Conservation (phyloP, 1,140 invertebrate species). For the Spodoptera frugiperda region DNA sequence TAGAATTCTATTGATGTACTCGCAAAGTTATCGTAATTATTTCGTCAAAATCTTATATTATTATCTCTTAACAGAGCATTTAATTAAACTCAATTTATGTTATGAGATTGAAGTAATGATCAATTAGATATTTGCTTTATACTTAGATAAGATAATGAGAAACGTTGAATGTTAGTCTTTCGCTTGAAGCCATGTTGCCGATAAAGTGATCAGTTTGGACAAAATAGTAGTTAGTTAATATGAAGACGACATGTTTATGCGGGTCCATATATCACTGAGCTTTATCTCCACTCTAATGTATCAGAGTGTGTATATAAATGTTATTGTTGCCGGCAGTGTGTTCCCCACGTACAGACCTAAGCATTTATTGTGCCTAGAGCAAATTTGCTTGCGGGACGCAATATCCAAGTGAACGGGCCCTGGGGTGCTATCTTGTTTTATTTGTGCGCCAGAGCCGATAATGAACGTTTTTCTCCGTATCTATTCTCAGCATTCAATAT, state of each 20-base stretch:
- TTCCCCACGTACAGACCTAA: slow-evolving; percentile 74
- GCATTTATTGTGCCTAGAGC: slow-evolving; percentile 80
- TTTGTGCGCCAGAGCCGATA: slow-evolving; percentile 78
- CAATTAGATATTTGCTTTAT: slow-evolving; percentile 44
- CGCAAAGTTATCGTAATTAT: slow-evolving; percentile 32
- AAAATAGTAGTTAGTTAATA: slow-evolving; percentile 8
- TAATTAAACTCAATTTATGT: slow-evolving; percentile 45
- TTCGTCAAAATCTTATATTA: slow-evolving; percentile 33
- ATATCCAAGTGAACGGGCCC: slow-evolving; percentile 77
- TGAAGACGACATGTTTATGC: slow-evolving; percentile 37
- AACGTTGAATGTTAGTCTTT: slow-evolving; percentile 4
- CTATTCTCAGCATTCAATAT: slow-evolving; percentile 71
- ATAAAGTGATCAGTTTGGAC: slow-evolving; percentile 37
- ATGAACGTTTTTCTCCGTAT: slow-evolving; percentile 80
- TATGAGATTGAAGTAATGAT: slow-evolving; percentile 37
- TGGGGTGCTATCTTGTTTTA: slow-evolving; percentile 78
- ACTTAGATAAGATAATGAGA: slow-evolving; percentile 35
- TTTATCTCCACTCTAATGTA: slow-evolving; percentile 56
- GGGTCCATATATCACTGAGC: slow-evolving; percentile 45
- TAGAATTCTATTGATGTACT: slow-evolving; percentile 22
- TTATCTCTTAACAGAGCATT: slow-evolving; percentile 32
- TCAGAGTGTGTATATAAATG: slow-evolving; percentile 63
- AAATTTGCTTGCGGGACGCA: slow-evolving; percentile 83
- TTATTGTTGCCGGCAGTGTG: slow-evolving; percentile 67
- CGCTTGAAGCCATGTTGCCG: not conserved